These are phyloP conservation scores for Atta cephalotes DNA, from an alignment of 1,140 invertebrate genomes.

Conservation along the genomic window DNA sequence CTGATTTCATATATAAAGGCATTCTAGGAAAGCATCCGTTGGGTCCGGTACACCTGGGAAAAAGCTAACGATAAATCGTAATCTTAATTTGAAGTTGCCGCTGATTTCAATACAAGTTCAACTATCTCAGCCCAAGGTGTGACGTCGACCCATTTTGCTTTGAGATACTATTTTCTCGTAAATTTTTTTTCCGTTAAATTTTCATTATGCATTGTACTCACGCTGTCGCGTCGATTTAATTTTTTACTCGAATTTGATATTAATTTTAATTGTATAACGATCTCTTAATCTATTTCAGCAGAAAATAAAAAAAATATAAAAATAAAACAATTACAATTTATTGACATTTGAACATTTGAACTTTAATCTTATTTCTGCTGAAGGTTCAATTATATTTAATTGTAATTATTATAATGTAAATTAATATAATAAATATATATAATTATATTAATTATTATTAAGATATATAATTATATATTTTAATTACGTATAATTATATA, in stretches of 20 bases:
- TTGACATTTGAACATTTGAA: not conserved
- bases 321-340: not conserved
- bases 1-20: conserved; percentile 72
- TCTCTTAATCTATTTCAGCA: not conserved
- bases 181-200: not conserved
- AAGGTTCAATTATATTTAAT: not conserved
- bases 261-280: not conserved
- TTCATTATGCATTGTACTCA: no score
- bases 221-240: not conserved
- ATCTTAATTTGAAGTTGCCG: conserved; percentile 69
- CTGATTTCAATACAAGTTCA: conserved; percentile 68
- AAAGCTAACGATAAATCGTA: conserved; percentile 73
- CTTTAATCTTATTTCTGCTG: not conserved
- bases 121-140: conserved; percentile 77
- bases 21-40: rapidly evolving
- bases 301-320: no score
- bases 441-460: no score
- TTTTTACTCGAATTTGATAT: not conserved
- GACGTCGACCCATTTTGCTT: conserved; percentile 77
- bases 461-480: no score
- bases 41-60: conserved; percentile 80
- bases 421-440: not conserved
- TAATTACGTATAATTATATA: no score
- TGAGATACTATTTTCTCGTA: not conserved
- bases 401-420: not conserved